Conservation (phyloP, 53 echinoderm and acorn worm genomes). For the Pentamera pediparva region DNA sequence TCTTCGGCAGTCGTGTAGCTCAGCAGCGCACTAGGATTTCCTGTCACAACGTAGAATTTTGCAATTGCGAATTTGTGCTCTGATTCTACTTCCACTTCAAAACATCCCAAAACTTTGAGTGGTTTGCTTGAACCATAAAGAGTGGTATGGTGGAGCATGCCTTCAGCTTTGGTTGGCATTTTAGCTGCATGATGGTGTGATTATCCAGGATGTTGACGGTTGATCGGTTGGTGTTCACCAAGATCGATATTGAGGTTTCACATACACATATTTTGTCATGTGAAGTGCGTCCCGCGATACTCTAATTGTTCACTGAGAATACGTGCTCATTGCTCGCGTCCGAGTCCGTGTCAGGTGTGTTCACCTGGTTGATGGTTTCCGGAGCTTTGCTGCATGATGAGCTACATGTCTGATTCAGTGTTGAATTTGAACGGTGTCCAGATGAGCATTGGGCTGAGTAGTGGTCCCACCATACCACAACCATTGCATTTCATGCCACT, state of each 20-base stretch:
- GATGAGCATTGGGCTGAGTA: too few species aligned
- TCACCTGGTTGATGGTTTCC: too few species aligned
- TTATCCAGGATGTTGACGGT: background rate
- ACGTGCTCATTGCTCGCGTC: background rate
- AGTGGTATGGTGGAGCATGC: background rate
- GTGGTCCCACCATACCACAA: too few species aligned
- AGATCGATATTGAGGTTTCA: background rate
- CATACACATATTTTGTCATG: background rate
- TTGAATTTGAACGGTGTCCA: too few species aligned
- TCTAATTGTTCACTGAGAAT: background rate
- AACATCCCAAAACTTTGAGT: too few species aligned
- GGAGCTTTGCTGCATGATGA: too few species aligned
- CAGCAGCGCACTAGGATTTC: background rate
- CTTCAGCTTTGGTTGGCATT: background rate
- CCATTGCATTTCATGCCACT: too few species aligned
- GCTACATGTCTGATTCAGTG: too few species aligned
- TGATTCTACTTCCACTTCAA: too few species aligned
- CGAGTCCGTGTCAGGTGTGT: too few species aligned
- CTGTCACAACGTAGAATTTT: background rate
- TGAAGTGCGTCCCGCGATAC: background rate
- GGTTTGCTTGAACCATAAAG: background rate
- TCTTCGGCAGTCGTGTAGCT: background rate
- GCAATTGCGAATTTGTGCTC: background rate
- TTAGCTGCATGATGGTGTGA: background rate
- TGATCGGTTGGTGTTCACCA: background rate